Conservation (phyloP, 1,140 invertebrate genomes). For the Apis laboriosa region DNA sequence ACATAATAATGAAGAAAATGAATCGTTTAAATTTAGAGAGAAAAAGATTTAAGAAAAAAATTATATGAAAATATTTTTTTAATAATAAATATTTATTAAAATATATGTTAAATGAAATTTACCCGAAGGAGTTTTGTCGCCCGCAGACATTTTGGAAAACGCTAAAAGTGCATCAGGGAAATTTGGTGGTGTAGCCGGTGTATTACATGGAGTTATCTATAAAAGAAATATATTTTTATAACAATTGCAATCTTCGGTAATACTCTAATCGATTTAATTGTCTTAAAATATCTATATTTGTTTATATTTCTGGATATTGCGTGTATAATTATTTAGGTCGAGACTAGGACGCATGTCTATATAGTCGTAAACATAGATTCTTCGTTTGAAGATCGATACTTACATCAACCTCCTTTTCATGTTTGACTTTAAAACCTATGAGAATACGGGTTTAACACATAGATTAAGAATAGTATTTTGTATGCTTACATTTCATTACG, state of each 20-base stretch:
- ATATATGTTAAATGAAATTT: slow-evolving; percentile 54
- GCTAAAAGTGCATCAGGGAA: slow-evolving; percentile 92
- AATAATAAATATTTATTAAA: neutral
- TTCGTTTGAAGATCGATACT: slow-evolving; percentile 40
- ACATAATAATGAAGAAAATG: neutral
- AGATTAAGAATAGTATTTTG: slow-evolving; percentile 9
- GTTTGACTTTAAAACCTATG: neutral
- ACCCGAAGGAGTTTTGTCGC: slow-evolving; percentile 80
- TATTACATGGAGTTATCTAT: slow-evolving; percentile 92
- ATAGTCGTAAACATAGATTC: slow-evolving; percentile 28
- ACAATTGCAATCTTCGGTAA: neutral
- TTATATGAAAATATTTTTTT: neutral
- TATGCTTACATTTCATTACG: neutral
- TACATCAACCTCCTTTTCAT: slow-evolving; percentile 4
- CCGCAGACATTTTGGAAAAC: slow-evolving; percentile 90
- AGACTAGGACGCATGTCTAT: slow-evolving; percentile 35
- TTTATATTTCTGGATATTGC: slow-evolving; percentile 30
- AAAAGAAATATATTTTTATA: slow-evolving; percentile 76
- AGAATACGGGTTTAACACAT: neutral
- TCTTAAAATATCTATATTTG: slow-evolving; percentile 17
- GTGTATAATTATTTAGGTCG: slow-evolving; percentile 42
- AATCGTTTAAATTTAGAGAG: neutral
- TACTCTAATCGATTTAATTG: neutral
- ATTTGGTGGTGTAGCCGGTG: slow-evolving; percentile 93
- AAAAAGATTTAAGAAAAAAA: neutral